Conservation (phyloP, 2,113 vertebrate genomes). For the Motacilla tschutschensis region DNA sequence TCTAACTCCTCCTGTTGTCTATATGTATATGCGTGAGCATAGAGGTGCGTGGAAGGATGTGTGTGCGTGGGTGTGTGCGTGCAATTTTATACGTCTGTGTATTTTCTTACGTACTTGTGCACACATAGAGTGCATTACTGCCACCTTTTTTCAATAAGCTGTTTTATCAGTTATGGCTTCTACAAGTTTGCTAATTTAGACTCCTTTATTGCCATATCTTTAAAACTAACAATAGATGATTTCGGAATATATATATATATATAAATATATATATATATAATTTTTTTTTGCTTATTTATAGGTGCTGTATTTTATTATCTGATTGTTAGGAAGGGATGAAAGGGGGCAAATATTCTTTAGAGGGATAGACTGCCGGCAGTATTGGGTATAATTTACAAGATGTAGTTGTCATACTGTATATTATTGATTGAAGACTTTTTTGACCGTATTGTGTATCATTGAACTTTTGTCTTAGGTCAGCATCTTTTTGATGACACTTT, state of each 20-base stretch:
- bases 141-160: conserved; percentile 96
- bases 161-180: conserved; percentile 92
- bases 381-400: conserved; percentile 99
- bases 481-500: conserved; percentile 89
- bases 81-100: conserved; percentile 88
- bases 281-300: conserved; percentile 98
- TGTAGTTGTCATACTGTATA: conserved; percentile 98
- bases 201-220: conserved; percentile 96
- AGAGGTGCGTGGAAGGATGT: conserved; percentile 77
- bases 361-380: conserved; percentile 99
- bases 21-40: conserved; percentile 83
- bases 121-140: conserved; percentile 96
- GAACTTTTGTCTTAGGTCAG: conserved; percentile 87
- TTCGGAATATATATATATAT: conserved; percentile 88
- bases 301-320: conserved; percentile 98
- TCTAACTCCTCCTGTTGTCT: conserved; percentile 82
- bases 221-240: conserved; percentile 90
- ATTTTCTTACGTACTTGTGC: conserved; percentile 94
- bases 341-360: conserved; percentile 96
- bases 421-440: conserved; percentile 92
- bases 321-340: conserved; percentile 95
- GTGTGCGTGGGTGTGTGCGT: conserved; percentile 69
- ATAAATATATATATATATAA: conserved; percentile 64
- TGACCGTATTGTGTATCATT: conserved; percentile 92
- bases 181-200: conserved; percentile 93